A percentile compares a stretch with the other conserved stretches of the same genome.
Conservation (phyloP, 2,797 vertebrate genomes). For the Natrix natrix region DNA sequence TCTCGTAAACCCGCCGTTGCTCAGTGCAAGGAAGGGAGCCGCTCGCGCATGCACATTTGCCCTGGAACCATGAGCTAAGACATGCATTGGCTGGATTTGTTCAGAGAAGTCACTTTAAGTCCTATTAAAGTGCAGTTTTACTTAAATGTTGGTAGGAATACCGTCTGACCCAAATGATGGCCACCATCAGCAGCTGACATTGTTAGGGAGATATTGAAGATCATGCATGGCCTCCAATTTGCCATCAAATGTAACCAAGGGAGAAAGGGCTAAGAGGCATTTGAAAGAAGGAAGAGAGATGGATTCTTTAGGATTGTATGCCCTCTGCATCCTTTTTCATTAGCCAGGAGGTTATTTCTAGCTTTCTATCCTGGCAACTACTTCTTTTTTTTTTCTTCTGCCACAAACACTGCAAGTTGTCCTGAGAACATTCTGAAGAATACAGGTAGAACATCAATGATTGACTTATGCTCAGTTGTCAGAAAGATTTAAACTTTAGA, state of each 20-base stretch:
- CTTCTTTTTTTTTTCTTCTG: neutral
- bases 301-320: neutral
- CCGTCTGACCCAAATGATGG: neutral
- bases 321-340: neutral
- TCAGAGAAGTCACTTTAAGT: neutral
- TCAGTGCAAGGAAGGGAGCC: too few species aligned
- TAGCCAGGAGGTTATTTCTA: neutral
- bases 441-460: neutral
- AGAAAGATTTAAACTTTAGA: neutral
- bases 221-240: neutral
- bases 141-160: neutral
- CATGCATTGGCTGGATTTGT: neutral
- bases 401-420: neutral
- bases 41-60: too few species aligned
- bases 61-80: too few species aligned
- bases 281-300: neutral
- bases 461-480: neutral
- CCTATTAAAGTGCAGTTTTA: neutral
- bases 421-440: neutral
- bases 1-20: too few species aligned
- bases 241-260: neutral
- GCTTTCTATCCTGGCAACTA: neutral
- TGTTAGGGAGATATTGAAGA: neutral
- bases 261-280: neutral
- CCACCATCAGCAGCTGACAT: neutral